These are phyloP conservation scores for Nebria salina DNA, from an alignment of 2,888 invertebrate genomes.

Conservation along the genomic window DNA sequence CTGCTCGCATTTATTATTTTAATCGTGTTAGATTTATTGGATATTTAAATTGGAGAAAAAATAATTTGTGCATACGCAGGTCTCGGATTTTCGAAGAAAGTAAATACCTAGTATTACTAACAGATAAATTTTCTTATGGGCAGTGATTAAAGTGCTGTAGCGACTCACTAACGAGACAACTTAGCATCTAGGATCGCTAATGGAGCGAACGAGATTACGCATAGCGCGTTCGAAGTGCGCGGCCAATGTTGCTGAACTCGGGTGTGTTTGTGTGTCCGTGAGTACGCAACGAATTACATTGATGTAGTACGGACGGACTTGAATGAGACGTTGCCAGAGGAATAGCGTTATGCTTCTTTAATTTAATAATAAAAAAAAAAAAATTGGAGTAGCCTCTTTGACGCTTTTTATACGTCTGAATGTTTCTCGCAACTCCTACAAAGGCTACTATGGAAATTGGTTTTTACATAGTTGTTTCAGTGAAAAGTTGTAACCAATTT, in stretches of 20 bases:
- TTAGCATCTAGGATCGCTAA: constrained; percentile 47
- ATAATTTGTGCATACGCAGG: background rate
- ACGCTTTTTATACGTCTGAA: background rate
- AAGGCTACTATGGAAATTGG: background rate
- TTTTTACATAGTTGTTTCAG: background rate
- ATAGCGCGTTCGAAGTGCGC: constrained; percentile 52
- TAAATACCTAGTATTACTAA: constrained; percentile 47
- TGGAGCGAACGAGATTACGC: constrained; percentile 48
- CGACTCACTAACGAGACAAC: constrained; percentile 48
- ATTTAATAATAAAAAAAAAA: constrained; percentile 37
- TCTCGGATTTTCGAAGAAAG: background rate
- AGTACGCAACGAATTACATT: constrained; percentile 4
- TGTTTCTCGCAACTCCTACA: background rate
- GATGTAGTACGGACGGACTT: background rate
- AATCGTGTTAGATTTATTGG: no score
- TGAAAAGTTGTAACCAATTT: background rate
- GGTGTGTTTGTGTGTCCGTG: background rate
- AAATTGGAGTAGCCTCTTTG: background rate
- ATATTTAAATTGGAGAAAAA: no score
- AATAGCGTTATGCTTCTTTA: constrained; percentile 26
- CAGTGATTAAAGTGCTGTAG: constrained; percentile 47
- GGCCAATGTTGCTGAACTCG: constrained; percentile 9
- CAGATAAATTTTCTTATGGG: constrained; percentile 48
- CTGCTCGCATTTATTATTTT: no score
- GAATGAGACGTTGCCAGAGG: constrained; percentile 30